These are phyloP conservation scores for Phrixothrix hirtus DNA, from an alignment of 2,888 invertebrate genomes.

Conservation along the genomic window DNA sequence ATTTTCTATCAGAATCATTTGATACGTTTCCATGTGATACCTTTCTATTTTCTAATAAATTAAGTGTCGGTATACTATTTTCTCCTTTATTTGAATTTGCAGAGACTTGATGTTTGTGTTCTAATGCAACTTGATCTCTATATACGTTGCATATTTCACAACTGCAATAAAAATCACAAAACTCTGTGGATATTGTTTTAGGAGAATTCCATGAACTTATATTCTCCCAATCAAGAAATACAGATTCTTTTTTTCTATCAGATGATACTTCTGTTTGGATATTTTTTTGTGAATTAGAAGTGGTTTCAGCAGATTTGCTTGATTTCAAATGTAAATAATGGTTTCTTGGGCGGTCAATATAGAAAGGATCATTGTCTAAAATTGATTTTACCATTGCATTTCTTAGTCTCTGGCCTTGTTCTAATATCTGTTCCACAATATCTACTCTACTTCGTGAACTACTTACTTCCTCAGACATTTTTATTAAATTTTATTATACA, in stretches of 20 bases:
- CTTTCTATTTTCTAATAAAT: not conserved
- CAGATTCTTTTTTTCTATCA: not conserved
- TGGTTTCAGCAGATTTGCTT: slow-evolving; percentile 12
- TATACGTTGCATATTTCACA: slow-evolving; percentile 50
- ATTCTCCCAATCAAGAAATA: not conserved
- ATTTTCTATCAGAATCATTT: too few relatives aligned
- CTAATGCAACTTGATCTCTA: slow-evolving; percentile 32
- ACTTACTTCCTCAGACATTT: slow-evolving; percentile 15
- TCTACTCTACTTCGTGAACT: slow-evolving; percentile 10
- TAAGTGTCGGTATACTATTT: not conserved
- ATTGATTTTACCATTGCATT: slow-evolving; percentile 54
- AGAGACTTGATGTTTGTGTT: not conserved
- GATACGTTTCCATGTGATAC: too few relatives aligned
- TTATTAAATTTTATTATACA: too few relatives aligned
- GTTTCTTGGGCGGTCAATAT: slow-evolving; percentile 39
- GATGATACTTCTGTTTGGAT: too few relatives aligned
- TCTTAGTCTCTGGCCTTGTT: slow-evolving; percentile 51
- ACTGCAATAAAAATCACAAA: slow-evolving; percentile 34
- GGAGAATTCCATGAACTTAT: not conserved
- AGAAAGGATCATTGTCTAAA: slow-evolving; percentile 51
- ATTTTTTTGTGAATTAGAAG: not conserved
- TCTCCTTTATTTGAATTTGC: too few relatives aligned
- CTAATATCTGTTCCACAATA: slow-evolving; percentile 43
- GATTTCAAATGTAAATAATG: slow-evolving; percentile 23
- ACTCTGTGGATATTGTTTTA: slow-evolving; percentile 12